These are phyloP conservation scores for Brienomyrus longianalis DNA, from an alignment of 2,113 vertebrate genomes.

Conservation along the genomic window DNA sequence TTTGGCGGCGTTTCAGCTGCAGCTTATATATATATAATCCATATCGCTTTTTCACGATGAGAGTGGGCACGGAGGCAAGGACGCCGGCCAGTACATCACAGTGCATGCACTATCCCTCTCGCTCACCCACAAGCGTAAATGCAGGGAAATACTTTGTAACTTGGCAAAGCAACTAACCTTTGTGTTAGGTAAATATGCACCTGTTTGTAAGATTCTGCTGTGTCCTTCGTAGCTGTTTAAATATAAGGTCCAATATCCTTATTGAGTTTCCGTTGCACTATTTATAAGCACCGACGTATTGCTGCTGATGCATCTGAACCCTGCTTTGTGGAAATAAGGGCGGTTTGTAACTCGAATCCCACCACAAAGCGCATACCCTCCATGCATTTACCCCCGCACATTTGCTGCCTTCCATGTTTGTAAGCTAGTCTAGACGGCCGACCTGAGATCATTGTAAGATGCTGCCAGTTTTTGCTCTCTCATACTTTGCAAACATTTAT, in stretches of 20 bases:
- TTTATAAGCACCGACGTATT: slow-evolving; percentile 5
- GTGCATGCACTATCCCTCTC: background rate
- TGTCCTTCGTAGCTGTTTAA: background rate
- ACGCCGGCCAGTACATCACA: background rate
- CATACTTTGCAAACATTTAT: background rate
- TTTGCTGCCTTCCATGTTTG: background rate
- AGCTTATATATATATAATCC: background rate
- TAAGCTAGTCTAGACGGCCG: slow-evolving; percentile 13
- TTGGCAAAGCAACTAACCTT: background rate
- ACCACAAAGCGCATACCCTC: background rate
- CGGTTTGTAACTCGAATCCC: background rate
- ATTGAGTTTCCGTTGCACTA: slow-evolving; percentile 14
- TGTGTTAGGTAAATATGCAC: background rate
- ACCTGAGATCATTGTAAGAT: background rate
- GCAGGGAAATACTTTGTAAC: background rate
- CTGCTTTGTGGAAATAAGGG: background rate
- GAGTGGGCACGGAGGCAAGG: background rate
- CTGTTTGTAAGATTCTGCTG: background rate
- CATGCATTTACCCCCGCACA: background rate
- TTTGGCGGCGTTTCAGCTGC: background rate
- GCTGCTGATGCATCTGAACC: background rate
- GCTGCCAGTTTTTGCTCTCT: background rate
- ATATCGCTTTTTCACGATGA: background rate
- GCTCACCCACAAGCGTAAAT: background rate
- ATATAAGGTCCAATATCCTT: background rate